A percentile compares a stretch with the other conserved stretches of the same genome.
phyloP scores from a whole-genome alignment of 2,113 vertebrate species.

The Xyliphius kryptos region DNA sequence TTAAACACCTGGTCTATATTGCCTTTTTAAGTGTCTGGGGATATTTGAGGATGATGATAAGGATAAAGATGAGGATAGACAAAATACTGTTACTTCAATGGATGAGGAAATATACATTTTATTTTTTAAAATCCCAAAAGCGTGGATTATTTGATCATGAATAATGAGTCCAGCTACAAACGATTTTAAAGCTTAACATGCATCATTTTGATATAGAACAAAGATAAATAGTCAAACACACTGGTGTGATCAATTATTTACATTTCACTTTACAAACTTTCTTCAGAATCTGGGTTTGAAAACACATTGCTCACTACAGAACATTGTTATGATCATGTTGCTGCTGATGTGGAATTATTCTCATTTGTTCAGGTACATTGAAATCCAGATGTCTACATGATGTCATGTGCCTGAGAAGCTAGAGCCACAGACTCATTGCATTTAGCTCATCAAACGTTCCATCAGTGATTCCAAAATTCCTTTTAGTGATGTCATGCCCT shows the following conservation, averaged over 20 bases:
- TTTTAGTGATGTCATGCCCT: constrained; percentile 11
- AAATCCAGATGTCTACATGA: no score
- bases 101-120: constrained; percentile 47
- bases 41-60: no score
- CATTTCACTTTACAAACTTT: constrained; percentile 52
- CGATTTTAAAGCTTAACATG: constrained; percentile 60
- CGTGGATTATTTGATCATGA: constrained; percentile 65
- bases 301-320: constrained; percentile 49
- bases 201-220: constrained; percentile 62
- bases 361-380: not conserved
- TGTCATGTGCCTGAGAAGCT: no score
- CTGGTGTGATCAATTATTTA: constrained; percentile 66
- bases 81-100: no score
- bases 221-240: constrained; percentile 60
- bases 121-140: constrained; percentile 55
- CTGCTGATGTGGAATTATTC: no score
- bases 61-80: no score
- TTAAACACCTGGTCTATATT: no score
- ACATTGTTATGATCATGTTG: constrained; percentile 50
- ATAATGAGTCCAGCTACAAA: constrained; percentile 64
- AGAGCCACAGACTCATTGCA: no score
- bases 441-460: no score
- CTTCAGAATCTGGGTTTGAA: constrained; percentile 38
- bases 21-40: no score
- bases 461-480: not conserved